A percentile compares a stretch with the other conserved stretches of the same genome.
phyloP scores from a whole-genome alignment of 2,888 invertebrate species.

The Plebejus anna region DNA sequence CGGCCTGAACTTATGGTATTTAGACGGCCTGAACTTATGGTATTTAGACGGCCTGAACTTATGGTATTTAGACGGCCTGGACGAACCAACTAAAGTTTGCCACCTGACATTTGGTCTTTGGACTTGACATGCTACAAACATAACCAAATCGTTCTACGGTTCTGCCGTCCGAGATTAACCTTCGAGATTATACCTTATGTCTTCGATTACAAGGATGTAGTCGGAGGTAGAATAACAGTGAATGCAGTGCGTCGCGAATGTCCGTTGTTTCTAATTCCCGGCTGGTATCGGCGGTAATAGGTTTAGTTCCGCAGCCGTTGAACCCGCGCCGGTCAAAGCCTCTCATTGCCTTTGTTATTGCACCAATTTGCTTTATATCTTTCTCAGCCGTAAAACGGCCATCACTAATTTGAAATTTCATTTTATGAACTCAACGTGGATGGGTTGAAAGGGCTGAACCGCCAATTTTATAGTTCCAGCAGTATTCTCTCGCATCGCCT shows the following conservation, averaged over 20 bases:
- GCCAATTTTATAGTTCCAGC: neutral
- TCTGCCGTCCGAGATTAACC: neutral
- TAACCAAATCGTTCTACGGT: neutral
- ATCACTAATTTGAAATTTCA: slow-evolving; percentile 12
- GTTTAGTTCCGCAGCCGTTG: slow-evolving; percentile 45
- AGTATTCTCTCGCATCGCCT: neutral
- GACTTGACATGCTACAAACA: neutral
- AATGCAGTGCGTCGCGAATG: slow-evolving; percentile 21
- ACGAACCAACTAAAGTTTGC: too few species aligned
- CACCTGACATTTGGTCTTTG: too few species aligned
- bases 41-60: too few species aligned
- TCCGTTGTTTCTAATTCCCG: slow-evolving; percentile 25
- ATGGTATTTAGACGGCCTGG: too few species aligned
- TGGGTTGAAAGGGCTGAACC: neutral
- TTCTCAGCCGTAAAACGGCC: slow-evolving; percentile 33
- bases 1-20: too few species aligned
- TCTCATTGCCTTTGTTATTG: slow-evolving; percentile 46
- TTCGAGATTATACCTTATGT: neutral
- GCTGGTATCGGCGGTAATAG: slow-evolving; percentile 17
- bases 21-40: too few species aligned
- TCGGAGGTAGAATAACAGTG: neutral
- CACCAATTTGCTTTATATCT: slow-evolving; percentile 40
- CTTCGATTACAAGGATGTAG: neutral
- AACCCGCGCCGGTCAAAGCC: slow-evolving; percentile 66
- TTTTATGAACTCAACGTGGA: neutral